Conservation (phyloP, 2,888 invertebrate species). For the Altica lythri region DNA sequence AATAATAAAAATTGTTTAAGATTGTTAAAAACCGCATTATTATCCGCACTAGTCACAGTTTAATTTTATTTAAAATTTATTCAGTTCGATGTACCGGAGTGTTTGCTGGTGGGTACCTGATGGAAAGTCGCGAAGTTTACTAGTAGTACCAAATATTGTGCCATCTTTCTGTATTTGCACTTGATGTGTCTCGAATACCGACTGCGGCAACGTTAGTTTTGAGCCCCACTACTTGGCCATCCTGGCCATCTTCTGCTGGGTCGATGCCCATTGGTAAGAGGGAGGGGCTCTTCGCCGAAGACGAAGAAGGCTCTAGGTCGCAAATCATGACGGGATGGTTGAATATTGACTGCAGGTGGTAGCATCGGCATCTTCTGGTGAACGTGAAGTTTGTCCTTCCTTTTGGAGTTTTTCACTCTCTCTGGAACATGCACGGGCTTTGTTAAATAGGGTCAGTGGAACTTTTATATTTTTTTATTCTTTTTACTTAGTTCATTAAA, state of each 20-base stretch:
- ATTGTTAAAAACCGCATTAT: conserved; percentile 34
- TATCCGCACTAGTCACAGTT: background rate
- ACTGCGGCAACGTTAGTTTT: conserved; percentile 43
- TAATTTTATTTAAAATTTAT: background rate
- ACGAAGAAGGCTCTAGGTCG: conserved; percentile 53
- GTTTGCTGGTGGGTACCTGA: no score
- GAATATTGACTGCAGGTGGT: no score
- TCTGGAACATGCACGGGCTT: conserved; percentile 16
- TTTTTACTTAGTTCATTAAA: no score
- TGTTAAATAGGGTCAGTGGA: conserved; percentile 23
- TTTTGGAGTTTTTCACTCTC: conserved; percentile 18
- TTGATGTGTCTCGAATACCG: conserved; percentile 44
- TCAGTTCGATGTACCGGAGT: background rate
- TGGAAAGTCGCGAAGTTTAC: conserved; percentile 28
- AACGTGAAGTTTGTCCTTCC: conserved; percentile 6
- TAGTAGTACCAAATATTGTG: conserved; percentile 36
- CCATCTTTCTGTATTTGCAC: conserved; percentile 45
- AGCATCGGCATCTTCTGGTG: conserved; percentile 15
- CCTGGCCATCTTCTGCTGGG: conserved; percentile 55
- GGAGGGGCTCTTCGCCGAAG: conserved; percentile 53
- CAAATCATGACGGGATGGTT: no score
- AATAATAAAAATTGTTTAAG: no score
- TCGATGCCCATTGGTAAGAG: conserved; percentile 53
- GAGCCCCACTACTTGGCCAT: conserved; percentile 50
- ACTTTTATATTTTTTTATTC: conserved; percentile 9